phyloP scores from a whole-genome alignment of 2,888 invertebrate species.

The Anorthoa munda region DNA sequence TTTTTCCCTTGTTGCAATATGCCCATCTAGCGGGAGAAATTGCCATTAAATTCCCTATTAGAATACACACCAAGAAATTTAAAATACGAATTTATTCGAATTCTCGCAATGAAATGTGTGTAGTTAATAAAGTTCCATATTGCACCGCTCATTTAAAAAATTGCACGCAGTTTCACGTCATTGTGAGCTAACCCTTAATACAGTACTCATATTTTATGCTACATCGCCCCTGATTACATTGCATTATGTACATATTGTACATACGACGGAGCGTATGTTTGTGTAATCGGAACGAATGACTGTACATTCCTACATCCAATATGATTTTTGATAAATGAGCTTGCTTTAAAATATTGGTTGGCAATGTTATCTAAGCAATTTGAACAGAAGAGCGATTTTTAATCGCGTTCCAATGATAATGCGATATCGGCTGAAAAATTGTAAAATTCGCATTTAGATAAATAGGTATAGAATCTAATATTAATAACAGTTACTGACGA shows the following conservation, averaged over 20 bases:
- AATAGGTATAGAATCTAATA: neutral
- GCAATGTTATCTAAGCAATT: neutral
- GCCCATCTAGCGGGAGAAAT: too few species aligned
- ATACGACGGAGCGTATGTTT: slow-evolving; percentile 17
- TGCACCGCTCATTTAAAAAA: neutral
- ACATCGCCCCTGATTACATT: slow-evolving; percentile 45
- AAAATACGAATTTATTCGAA: neutral
- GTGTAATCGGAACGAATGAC: slow-evolving; percentile 21
- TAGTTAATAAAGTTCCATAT: neutral
- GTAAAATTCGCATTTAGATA: neutral
- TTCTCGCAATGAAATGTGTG: neutral
- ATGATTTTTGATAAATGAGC: slow-evolving; percentile 8
- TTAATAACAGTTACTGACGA: slow-evolving; percentile 5
- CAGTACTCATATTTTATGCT: slow-evolving; percentile 33
- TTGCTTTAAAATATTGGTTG: slow-evolving; percentile 18
- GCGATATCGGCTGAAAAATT: too few species aligned
- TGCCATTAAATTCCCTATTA: too few species aligned
- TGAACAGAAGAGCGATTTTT: neutral
- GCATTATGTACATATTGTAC: slow-evolving; percentile 21
- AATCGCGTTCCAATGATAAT: neutral
- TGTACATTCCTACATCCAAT: neutral
- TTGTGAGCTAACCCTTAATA: neutral
- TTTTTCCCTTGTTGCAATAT: too few species aligned
- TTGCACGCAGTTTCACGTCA: neutral
- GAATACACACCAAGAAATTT: neutral